Base-by-base conservation (phyloP, 2,113 vertebrate genomes). In the Dicrurus megarhynchus region DNA sequence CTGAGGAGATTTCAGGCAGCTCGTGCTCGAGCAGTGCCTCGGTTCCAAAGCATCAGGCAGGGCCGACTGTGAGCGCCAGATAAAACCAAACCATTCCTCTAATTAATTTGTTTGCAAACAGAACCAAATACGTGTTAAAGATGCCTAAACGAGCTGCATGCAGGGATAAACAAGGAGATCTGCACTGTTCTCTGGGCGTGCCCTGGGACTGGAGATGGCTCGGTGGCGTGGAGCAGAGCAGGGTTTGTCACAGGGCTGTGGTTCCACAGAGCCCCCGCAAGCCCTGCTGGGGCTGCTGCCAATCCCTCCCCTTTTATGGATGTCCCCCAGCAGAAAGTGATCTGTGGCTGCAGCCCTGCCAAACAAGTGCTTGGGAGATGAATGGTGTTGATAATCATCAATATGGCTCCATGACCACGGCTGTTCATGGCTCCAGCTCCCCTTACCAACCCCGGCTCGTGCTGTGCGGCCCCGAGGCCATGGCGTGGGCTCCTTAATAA, bases 381-480 rank as follows among this genome's bases (percentile, higher is more conserved):
- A 76, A 96, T 95, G 44, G 39, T 61, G 84, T 96, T 97, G 97
- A 50, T 87, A 93, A 96, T 97, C 95, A 95, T 82, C 88, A 94
- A 35, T 87, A 84, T 60, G 70, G 49, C 41, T 97, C 93, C 84
- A 56, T 64, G 95, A 94, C 55, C 76, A 87, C 16, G 20, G 84
- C 41, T 32, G 33, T 87, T 88, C 83, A 16, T 37, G 74, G 90
- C 13, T 32, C 41, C 63, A 70, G 88, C 41, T 84, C 52, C 41
- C 41, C 68, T 15, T 23, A 70, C 60, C 92, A 91, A 82, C 95
- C 89, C 89, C 69, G 16, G 14, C 90, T 95, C 74, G 3, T 44
- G 74, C 85, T 63, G 10, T 15, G 8, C 2, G n/a, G 65, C 5
- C n/a, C 26, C 4, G 20, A 33, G 82, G 60, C 90, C 15, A 41